phyloP scores from a whole-genome alignment of 2,888 invertebrate genomes.

The Gisinianus flammeolus region DNA sequence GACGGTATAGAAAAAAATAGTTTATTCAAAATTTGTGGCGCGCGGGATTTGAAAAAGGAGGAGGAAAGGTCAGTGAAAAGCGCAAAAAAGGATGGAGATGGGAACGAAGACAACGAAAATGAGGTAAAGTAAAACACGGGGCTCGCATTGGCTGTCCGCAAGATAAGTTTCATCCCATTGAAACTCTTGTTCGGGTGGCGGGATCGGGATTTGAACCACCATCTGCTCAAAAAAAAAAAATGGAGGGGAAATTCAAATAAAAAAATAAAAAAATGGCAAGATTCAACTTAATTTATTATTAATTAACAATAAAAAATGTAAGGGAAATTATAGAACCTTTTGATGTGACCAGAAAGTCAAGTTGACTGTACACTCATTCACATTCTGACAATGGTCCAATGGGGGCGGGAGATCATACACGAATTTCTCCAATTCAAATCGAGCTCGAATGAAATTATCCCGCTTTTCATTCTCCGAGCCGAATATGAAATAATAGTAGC shows the following conservation, averaged over 20 bases:
- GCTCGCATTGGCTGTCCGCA: constrained; percentile 76
- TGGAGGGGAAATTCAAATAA: neutral
- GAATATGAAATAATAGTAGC: constrained; percentile 83
- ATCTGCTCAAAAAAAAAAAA: constrained; percentile 42
- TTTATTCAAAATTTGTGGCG: too few relatives aligned
- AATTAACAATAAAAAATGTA: neutral
- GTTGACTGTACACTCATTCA: constrained; percentile 49
- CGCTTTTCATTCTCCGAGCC: constrained; percentile 75
- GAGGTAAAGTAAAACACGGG: constrained; percentile 73
- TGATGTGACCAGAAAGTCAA: constrained; percentile 53
- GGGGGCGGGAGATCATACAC: constrained; percentile 52
- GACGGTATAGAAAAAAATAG: too few relatives aligned
- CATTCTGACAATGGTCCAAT: constrained; percentile 50
- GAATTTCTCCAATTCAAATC: constrained; percentile 51
- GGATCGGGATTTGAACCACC: constrained; percentile 53
- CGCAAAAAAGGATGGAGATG: constrained; percentile 72
- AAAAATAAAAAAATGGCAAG: constrained; percentile 50
- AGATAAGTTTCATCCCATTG: constrained; percentile 77
- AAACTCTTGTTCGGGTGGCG: constrained; percentile 63
- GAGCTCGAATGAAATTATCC: constrained; percentile 46
- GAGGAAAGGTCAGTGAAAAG: constrained; percentile 67
- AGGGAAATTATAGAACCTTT: constrained; percentile 44
- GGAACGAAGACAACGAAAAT: constrained; percentile 75
- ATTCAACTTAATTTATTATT: too few relatives aligned
- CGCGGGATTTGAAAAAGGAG: too few relatives aligned